Evolutionary conservation across 2,888 invertebrate species (phyloP), one percentile per base, ranked within the genome.

Genomic region (Acanthosepion esculentum): DNA sequence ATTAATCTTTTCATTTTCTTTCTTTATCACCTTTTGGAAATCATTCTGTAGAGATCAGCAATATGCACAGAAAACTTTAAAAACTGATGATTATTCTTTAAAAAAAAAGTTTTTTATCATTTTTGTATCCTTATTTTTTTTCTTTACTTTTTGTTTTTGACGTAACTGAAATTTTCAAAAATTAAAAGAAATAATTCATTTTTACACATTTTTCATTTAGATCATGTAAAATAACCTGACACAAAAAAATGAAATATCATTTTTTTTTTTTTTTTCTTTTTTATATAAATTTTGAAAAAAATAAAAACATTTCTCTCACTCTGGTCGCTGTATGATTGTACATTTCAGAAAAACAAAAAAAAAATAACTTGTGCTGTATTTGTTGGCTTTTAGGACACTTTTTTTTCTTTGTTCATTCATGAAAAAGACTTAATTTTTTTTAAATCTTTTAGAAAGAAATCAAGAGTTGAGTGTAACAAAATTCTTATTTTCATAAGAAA

Each of bases 31-130:
- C n/a, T 78, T 78, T 15, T 78, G n/a, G n/a, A n/a, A 78, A 78
- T 78, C n/a, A 78, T 78, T 78, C 78, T 78, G 59, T 59, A 78
- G n/a, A 78, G 78, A n/a, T n/a, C 59, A 55, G 55, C 55, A 59
- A 59, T 59, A 23, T 59, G 59, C 59, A 59, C 59, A 23, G 59
- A 59, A 59, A 59, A 59, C 59, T 20, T 59, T 59, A 59, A 59
- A 59, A 78, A 78, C 5, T 78, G 78, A 78, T n/a, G 12, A 78
- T 33, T 78, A 33, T 18, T 6, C 26, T 29, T 29, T 8, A 78
- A 29, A 78, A 29, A 29, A 55, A 55, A 18, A 5, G 26, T 59
- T 59, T 59, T 23, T 10, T n/a, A n/a, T 78, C n/a, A n/a, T 78
- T 78, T 78, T 78, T 78, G n/a, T n/a, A 78, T n/a, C 8, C 12